phyloP scores from a whole-genome alignment of 2,113 vertebrate genomes.

The Cynopterus brachyotis region DNA sequence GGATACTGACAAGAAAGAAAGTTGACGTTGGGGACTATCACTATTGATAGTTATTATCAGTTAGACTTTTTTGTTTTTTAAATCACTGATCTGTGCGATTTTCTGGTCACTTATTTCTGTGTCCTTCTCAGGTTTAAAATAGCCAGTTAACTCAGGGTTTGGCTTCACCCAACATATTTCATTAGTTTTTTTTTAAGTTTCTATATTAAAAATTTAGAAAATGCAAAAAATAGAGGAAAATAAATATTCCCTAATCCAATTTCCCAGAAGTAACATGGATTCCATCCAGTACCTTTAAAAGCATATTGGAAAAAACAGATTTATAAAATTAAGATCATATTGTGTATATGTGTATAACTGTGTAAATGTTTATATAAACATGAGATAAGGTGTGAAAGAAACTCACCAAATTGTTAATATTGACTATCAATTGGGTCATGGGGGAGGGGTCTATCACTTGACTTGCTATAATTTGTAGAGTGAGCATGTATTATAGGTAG shows the following conservation, averaged over 20 bases:
- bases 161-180: not conserved
- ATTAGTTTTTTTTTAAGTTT: not conserved
- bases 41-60: not conserved
- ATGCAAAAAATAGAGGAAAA: not conserved
- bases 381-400: not conserved
- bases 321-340: not conserved
- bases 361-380: not conserved
- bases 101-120: not conserved
- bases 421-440: not conserved
- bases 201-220: not conserved
- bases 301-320: not conserved
- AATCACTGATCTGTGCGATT: not conserved
- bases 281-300: not conserved
- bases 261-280: slow-evolving; percentile 1
- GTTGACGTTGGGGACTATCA: not conserved
- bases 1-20: not conserved
- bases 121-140: not conserved
- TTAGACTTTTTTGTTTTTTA: not conserved
- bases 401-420: not conserved
- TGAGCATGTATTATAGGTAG: not conserved
- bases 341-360: not conserved
- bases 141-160: not conserved
- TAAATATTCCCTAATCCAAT: not conserved
- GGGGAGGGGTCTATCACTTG: not conserved
- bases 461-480: not conserved